Percentiles rank a stretch among this genome's conserved stretches.
Evolutionary conservation across 2,888 invertebrate species (phyloP).

Genomic region (Digitonthophagus gazella): DNA sequence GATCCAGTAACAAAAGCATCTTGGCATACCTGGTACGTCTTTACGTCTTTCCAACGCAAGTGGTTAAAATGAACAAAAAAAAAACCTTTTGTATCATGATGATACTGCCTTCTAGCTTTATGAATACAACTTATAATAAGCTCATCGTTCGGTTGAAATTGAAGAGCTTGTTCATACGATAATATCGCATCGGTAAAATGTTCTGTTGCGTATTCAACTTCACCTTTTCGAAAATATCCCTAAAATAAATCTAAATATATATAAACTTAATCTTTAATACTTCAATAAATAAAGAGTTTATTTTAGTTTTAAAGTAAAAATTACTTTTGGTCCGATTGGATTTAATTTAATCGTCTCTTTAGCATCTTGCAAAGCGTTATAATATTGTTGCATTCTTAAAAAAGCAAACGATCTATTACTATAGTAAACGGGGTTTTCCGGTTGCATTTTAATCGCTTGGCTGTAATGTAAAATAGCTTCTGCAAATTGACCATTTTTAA

Average conservation of each 20-base stretch:
- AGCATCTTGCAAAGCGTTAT: constrained; percentile 75
- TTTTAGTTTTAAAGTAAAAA: no score
- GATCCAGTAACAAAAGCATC: no score
- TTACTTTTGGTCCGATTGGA: constrained; percentile 77
- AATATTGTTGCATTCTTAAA: constrained; percentile 73
- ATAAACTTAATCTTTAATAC: no score
- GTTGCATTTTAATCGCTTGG: constrained; percentile 72
- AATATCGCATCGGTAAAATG: constrained; percentile 66
- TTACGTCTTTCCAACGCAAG: no score
- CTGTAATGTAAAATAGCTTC: constrained; percentile 80
- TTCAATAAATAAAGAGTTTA: no score
- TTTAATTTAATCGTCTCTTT: constrained; percentile 70
- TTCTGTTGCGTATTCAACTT: constrained; percentile 68
- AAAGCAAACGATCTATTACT: constrained; percentile 82
- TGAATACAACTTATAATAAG: constrained; percentile 63
- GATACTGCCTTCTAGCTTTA: constrained; percentile 45
- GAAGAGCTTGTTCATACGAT: constrained; percentile 67
- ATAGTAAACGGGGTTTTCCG: constrained; percentile 67
- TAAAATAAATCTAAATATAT: constrained; percentile 42
- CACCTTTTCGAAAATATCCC: constrained; percentile 73
- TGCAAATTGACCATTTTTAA: constrained; percentile 68
- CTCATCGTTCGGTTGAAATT: constrained; percentile 65
- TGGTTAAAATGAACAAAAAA: constrained; percentile 6
- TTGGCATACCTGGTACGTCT: no score
- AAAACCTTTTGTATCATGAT: constrained; percentile 20